Base-by-base conservation (phyloP, 2,888 invertebrate species). In the Melanotus villosus region DNA sequence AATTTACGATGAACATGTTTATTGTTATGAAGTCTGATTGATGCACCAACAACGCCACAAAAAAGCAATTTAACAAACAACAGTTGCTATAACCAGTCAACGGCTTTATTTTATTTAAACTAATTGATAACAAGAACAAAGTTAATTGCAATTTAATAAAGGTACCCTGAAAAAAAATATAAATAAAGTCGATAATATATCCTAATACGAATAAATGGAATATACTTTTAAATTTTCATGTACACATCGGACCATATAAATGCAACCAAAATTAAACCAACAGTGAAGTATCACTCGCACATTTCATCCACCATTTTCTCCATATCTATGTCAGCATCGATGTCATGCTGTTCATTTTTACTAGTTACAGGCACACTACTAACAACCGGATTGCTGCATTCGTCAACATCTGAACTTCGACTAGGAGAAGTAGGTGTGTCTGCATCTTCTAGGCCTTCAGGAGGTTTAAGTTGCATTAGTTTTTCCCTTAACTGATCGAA, bases 391-490 rank as follows among this genome's bases (percentile, higher is more conserved):
- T 69, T 14, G 81, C 78, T 26, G 81, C 70, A 47, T 19, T 66
- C 41, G 68, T 63, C 56, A 43, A 34, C 36, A 30, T 70, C 63
- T 70, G 65, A 58, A 72, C 71, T 68, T 36, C 23, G 41, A 16
- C 26, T 54, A 16, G 54, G 60, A 26, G 73, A 34, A 9, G 45
- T 72, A 6, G 86, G 81, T 12, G 88, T 90, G 78, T 89, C 90
- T 77, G 92, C 84, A 78, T 92, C 92, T 83, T 92, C 91, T 84
- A 10, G 52, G 26, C 93, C 93, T 45, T 90, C 86, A 4, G 96
- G 96, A 30, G 93, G 91, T 79, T 92, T 90, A 82, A 97, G 87
- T 86, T 94, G 95, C 72, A 90, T 89, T 76, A 97, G 87, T 85
- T 96, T 96, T 83, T 96, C 96, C 78, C 94, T 91, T 73, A 97